A percentile compares a stretch with the other conserved stretches of the same genome.
phyloP scores from a whole-genome alignment of 1,140 invertebrate species.

The Lutraria rhynchaena region DNA sequence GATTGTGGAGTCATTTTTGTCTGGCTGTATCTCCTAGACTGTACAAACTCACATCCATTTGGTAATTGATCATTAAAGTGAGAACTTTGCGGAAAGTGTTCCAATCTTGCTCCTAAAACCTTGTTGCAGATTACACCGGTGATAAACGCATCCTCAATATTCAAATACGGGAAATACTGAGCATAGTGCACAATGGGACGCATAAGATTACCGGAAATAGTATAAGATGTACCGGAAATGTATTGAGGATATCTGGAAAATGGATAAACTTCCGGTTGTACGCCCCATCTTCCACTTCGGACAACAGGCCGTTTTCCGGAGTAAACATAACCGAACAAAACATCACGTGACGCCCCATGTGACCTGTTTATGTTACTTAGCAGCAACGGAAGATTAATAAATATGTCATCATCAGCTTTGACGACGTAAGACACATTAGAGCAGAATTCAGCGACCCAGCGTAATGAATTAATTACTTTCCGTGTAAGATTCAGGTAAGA shows the following conservation, averaged over 20 bases:
- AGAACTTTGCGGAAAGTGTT: not conserved
- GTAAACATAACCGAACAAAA: slow-evolving; percentile 19
- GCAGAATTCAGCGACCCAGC: slow-evolving; percentile 88
- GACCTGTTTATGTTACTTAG: slow-evolving; percentile 76
- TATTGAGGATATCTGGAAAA: slow-evolving; percentile 67
- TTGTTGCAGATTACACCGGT: slow-evolving; percentile 67
- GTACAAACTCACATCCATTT: not conserved
- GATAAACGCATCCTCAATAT: slow-evolving; percentile 80
- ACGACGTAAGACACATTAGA: slow-evolving; percentile 83
- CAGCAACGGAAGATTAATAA: slow-evolving; percentile 82
- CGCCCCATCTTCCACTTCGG: slow-evolving; percentile 42
- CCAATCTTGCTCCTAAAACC: not conserved
- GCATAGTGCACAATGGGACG: slow-evolving; percentile 67
- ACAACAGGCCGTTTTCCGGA: not conserved
- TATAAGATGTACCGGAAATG: slow-evolving; percentile 77
- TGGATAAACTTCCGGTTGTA: slow-evolving; percentile 21
- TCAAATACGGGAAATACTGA: slow-evolving; percentile 58
- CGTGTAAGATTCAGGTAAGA: slow-evolving; percentile 9
- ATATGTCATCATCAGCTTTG: slow-evolving; percentile 84
- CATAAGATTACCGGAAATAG: slow-evolving; percentile 71
- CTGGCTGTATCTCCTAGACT: not conserved
- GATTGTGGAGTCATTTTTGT: slow-evolving; percentile 3
- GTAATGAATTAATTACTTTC: slow-evolving; percentile 83
- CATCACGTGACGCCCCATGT: not conserved
- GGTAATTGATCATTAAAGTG: not conserved